Evolutionary conservation across 2,113 vertebrate genomes (phyloP).

Genomic region (Monopterus albus): DNA sequence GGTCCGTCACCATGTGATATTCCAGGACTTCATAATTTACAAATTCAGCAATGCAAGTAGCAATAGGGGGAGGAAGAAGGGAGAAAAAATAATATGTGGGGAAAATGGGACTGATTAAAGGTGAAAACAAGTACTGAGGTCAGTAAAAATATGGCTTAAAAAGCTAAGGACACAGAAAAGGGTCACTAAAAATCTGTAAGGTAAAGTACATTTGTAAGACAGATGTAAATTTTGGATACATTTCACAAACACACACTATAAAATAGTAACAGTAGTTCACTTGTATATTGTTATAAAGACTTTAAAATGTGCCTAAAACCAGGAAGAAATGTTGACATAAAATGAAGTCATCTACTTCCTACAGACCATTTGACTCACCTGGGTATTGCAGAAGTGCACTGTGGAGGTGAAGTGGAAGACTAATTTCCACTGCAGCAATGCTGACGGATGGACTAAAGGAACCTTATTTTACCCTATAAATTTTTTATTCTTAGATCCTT

Average conservation of each 20-base stretch:
- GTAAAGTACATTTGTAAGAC: too few relatives aligned
- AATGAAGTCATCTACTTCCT: constrained; percentile 11
- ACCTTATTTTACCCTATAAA: constrained; percentile 73
- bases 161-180: not conserved
- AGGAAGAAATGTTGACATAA: not conserved
- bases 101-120: constrained; percentile 9
- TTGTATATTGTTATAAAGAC: not conserved
- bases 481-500: constrained; percentile 72
- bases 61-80: constrained; percentile 5
- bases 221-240: not conserved
- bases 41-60: constrained; percentile 4
- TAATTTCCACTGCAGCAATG: constrained; percentile 66
- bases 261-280: not conserved
- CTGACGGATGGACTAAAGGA: constrained; percentile 69
- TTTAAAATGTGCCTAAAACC: not conserved
- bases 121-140: constrained; percentile 34
- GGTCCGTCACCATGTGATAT: too few relatives aligned
- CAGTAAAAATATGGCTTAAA: constrained; percentile 18
- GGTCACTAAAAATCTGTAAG: too few relatives aligned
- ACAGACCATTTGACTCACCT: too few relatives aligned
- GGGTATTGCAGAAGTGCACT: constrained; percentile 13
- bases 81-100: not conserved
- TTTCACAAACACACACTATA: not conserved
- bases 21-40: too few relatives aligned
- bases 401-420: constrained; percentile 47